phyloP scores from a whole-genome alignment of 2,888 invertebrate species.

The Eupithecia exiguata region DNA sequence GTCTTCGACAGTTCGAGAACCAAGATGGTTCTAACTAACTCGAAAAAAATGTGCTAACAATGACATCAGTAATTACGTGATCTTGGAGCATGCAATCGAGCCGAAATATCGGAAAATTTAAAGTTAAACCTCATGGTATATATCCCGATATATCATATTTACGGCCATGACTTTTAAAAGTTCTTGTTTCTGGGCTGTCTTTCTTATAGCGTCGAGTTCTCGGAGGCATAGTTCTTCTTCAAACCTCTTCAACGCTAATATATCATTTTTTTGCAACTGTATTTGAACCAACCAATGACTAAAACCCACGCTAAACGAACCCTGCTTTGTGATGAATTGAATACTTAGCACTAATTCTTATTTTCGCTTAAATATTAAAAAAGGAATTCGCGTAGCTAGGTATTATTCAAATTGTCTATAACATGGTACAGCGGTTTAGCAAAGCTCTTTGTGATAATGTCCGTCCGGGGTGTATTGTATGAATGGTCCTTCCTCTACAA shows the following conservation, averaged over 20 bases:
- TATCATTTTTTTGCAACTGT: not conserved
- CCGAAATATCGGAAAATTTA: no score
- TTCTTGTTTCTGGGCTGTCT: not conserved
- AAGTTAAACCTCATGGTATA: no score
- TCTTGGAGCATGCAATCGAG: no score
- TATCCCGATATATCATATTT: no score
- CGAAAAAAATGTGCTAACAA: no score
- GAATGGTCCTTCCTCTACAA: not conserved
- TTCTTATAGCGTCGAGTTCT: not conserved
- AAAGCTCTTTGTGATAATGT: conserved; percentile 3
- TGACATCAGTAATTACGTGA: no score
- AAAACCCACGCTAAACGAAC: not conserved
- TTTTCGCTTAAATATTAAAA: not conserved
- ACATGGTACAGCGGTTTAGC: not conserved
- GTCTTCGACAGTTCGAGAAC: no score
- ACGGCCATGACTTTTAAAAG: no score
- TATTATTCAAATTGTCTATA: not conserved
- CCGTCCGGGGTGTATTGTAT: not conserved
- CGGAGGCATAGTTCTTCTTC: not conserved
- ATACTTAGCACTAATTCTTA: not conserved
- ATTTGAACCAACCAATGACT: not conserved
- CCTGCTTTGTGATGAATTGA: not conserved
- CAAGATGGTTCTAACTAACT: no score
- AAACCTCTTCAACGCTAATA: not conserved
- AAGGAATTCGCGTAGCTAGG: not conserved